Evolutionary conservation across 2,797 vertebrate genomes (phyloP).

Genomic region (Phoeniculus purpureus): DNA sequence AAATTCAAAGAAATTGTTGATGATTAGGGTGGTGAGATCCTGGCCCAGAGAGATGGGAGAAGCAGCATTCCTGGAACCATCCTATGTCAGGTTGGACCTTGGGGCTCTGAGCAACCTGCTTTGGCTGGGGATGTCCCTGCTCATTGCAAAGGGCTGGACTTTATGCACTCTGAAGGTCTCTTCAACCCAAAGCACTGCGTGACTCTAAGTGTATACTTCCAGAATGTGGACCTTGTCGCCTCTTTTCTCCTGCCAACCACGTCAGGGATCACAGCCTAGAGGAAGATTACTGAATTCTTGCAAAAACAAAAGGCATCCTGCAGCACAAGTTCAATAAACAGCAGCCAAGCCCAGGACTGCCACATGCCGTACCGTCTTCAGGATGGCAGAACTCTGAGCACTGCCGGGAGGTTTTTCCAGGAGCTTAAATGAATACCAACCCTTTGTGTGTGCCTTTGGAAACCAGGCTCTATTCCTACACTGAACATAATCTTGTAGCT

Average conservation of each 20-base stretch:
- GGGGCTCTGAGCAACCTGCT: no score
- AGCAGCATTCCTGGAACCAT: no score
- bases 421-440: background rate
- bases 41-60: no score
- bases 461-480: rapidly evolving
- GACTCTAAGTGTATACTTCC: background rate
- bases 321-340: background rate
- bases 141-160: no score
- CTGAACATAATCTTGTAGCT: background rate
- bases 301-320: background rate
- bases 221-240: background rate
- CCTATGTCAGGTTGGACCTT: no score
- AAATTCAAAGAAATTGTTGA: no score
- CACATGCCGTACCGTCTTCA: background rate
- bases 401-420: background rate
- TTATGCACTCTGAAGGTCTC: no score
- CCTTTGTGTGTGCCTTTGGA: background rate
- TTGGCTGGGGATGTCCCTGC: no score
- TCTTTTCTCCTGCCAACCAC: background rate
- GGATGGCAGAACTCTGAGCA: background rate
- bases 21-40: no score
- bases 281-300: background rate
- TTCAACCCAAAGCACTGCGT: no score
- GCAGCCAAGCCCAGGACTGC: background rate
- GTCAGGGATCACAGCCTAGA: background rate